Percentiles rank a stretch among this genome's conserved stretches.
phyloP scores from a whole-genome alignment of 2,113 vertebrate genomes.

The Copsychus sechellarum region DNA sequence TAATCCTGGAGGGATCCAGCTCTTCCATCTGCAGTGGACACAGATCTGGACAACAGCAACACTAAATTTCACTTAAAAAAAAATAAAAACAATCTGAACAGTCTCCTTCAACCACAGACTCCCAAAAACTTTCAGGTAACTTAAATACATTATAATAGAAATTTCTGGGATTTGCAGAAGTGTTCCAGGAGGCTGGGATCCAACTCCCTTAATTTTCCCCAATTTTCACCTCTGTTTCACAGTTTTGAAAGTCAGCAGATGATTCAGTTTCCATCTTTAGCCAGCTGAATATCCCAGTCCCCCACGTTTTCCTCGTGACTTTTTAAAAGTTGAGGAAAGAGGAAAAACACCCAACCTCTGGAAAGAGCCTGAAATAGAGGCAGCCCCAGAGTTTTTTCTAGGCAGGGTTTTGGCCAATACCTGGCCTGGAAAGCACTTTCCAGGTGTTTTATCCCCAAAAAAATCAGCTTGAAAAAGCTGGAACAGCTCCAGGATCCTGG shows the following conservation, averaged over 20 bases:
- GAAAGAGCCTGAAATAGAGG: not conserved
- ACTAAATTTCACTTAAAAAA: not conserved
- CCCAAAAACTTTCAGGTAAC: not conserved
- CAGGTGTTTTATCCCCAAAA: not conserved
- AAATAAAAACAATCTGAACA: not conserved
- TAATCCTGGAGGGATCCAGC: not conserved
- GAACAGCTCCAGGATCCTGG: not conserved
- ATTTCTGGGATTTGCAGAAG: not conserved
- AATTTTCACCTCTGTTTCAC: not conserved
- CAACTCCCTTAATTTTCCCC: not conserved
- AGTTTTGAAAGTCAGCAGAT: not conserved
- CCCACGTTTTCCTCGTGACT: not conserved
- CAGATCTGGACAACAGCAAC: not conserved
- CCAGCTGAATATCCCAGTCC: not conserved
- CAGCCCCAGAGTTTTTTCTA: not conserved
- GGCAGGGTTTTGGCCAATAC: not conserved
- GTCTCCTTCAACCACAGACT: not conserved
- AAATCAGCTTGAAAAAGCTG: not conserved
- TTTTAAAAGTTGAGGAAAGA: not conserved
- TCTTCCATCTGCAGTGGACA: not conserved
- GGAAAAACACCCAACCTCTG: not conserved
- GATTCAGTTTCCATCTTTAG: not conserved
- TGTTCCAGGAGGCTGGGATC: not conserved
- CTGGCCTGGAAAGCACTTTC: not conserved
- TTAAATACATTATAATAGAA: fast-evolving